Base-by-base conservation (phyloP, 2,113 vertebrate genomes). In the Mirza zaza region DNA sequence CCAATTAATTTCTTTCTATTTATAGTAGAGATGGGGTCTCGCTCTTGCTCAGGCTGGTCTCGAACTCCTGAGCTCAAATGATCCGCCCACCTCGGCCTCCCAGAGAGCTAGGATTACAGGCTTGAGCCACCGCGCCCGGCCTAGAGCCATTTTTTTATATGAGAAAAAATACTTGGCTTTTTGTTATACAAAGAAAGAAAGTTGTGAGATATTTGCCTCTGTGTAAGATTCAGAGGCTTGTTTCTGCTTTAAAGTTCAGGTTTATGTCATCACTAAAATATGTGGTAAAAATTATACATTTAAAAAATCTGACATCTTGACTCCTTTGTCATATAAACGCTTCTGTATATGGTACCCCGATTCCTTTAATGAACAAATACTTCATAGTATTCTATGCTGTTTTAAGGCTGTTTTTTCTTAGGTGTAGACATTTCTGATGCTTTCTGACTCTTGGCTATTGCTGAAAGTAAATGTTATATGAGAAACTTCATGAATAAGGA, bases 261-360 rank as follows among this genome's bases (percentile, higher is more conserved):
- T 61, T 95, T 94, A 76, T 86, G 95, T 94, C 32, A 90, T 91
- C 52, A 55, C 80, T 83, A 90, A 96, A 96, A 73, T 71, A 79
- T 29, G 18, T 57, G 52, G 39, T 94, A 91, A 92, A 91, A 95
- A 52, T 45, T 95, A 15, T 48, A 48, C 59, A 17, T 92, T 85
- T 93, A 18, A 55, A 75, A 89, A 86, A 7, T 36, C 36, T 83
- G n/a, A 17, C 65, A 32, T 85, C n/a, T 87, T 73, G 59, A n/a
- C 68, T 91, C 18, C 86, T 81, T 27, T 90, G 25, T 45, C 34
- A 52, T 76, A 36, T n/a, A 61, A 91, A 55, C 2, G 29, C 5
- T 2, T 65, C 34, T 81, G 57, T 94, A 36, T 21, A 9, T 91
- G 71, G 29, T 1, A 34, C 68, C 6, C 52, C 82, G 27, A 73